A percentile compares a stretch with the other conserved stretches of the same genome.
phyloP scores from a whole-genome alignment of 2,113 vertebrate genomes.

The Rhinolophus sinicus region DNA sequence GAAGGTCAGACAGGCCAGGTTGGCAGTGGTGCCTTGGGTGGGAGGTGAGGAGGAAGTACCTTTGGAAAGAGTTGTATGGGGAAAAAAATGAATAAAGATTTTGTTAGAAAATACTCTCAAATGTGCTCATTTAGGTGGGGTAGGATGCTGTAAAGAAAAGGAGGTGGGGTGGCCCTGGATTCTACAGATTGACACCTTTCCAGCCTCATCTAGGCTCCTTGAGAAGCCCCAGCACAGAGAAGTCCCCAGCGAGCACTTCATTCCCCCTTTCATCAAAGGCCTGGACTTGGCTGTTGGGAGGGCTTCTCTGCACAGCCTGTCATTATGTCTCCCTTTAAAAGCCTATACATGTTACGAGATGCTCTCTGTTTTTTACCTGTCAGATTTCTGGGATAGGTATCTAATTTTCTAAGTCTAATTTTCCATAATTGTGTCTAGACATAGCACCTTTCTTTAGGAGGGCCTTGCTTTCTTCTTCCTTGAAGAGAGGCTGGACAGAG shows the following conservation, averaged over 20 bases:
- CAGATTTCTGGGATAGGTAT: background rate
- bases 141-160: background rate
- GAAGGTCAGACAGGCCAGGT: background rate
- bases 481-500: background rate
- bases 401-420: background rate
- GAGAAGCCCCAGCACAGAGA: background rate
- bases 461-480: background rate
- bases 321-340: background rate
- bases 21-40: background rate
- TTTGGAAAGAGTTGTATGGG: slow-evolving; percentile 47
- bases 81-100: slow-evolving; percentile 50
- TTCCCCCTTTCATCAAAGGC: background rate
- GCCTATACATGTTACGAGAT: slow-evolving; percentile 1
- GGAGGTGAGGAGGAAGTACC: background rate
- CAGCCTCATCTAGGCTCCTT: background rate
- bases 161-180: background rate
- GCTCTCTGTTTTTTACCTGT: background rate
- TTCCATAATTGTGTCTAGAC: background rate
- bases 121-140: background rate
- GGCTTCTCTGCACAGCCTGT: background rate
- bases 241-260: background rate
- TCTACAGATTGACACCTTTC: background rate
- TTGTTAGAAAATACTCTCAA: slow-evolving; percentile 11
- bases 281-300: background rate
- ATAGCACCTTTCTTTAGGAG: background rate